A percentile compares a stretch with the other conserved stretches of the same genome.
phyloP scores from a whole-genome alignment of 2,797 vertebrate species.

The Nyctalus aviator region DNA sequence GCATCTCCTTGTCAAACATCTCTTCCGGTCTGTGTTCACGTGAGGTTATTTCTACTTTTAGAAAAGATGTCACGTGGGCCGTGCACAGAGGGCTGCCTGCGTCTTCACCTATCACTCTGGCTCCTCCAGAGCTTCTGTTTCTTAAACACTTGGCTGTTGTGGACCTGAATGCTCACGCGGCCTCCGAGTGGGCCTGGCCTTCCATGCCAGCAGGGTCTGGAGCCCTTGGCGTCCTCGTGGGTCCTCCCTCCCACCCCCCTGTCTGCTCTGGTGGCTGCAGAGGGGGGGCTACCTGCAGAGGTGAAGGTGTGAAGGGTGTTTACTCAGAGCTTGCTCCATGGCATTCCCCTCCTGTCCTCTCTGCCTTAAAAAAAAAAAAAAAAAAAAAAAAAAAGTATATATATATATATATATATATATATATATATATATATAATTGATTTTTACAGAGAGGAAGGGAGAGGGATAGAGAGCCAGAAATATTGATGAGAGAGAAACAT shows the following conservation, averaged over 20 bases:
- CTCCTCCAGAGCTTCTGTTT: background rate
- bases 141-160: background rate
- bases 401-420: too few species aligned
- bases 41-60: background rate
- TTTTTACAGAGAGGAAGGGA: too few species aligned
- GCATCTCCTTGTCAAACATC: background rate
- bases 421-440: too few species aligned
- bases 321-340: rapidly evolving
- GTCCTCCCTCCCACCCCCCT: too few species aligned
- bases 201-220: background rate
- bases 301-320: background rate
- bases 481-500: too few species aligned
- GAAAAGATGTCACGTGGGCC: background rate
- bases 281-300: background rate
- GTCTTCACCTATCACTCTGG: background rate
- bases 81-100: background rate
- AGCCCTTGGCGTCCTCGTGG: background rate
- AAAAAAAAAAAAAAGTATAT: too few species aligned
- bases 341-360: background rate
- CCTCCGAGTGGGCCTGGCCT: background rate
- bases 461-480: too few species aligned
- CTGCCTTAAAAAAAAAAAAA: too few species aligned
- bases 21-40: background rate
- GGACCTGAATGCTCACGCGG: background rate
- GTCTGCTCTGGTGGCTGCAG: background rate